These are phyloP conservation scores for Phyto melanocephala DNA, from an alignment of 2,888 invertebrate species.

Conservation along the genomic window DNA sequence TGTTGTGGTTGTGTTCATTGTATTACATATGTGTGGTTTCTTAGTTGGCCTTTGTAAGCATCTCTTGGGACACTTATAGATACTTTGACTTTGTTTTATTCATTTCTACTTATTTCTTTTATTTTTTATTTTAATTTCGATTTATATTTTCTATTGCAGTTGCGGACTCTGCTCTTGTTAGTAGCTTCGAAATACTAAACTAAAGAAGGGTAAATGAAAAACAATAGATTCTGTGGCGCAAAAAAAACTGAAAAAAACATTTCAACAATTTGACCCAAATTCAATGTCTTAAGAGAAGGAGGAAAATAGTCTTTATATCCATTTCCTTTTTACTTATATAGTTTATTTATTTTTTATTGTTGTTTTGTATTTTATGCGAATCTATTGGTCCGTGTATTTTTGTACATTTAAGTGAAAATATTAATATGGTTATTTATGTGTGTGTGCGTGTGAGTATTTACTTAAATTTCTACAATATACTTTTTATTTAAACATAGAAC, in stretches of 20 bases:
- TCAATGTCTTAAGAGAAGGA: slow-evolving; percentile 32
- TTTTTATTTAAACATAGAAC: slow-evolving; percentile 12
- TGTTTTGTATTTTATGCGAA: background rate
- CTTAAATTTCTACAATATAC: background rate
- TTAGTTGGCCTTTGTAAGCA: background rate
- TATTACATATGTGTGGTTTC: background rate
- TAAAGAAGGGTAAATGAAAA: background rate
- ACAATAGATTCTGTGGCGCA: background rate
- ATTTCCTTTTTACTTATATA: background rate
- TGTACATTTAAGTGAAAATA: background rate
- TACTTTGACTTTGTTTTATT: slow-evolving; percentile 37
- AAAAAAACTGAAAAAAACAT: background rate
- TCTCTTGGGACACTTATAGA: slow-evolving; percentile 49
- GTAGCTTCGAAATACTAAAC: background rate
- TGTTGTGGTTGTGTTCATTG: background rate
- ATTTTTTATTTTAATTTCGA: background rate
- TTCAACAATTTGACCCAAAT: slow-evolving; percentile 46
- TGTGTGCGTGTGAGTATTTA: background rate
- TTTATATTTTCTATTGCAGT: background rate
- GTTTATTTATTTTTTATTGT: background rate
- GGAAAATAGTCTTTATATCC: slow-evolving; percentile 18
- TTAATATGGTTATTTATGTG: background rate
- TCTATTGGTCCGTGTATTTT: background rate
- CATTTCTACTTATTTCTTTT: too few relatives aligned
- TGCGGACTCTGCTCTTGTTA: background rate